phyloP scores from a whole-genome alignment of 2,888 invertebrate species.

The Drosophila austrosaltans region DNA sequence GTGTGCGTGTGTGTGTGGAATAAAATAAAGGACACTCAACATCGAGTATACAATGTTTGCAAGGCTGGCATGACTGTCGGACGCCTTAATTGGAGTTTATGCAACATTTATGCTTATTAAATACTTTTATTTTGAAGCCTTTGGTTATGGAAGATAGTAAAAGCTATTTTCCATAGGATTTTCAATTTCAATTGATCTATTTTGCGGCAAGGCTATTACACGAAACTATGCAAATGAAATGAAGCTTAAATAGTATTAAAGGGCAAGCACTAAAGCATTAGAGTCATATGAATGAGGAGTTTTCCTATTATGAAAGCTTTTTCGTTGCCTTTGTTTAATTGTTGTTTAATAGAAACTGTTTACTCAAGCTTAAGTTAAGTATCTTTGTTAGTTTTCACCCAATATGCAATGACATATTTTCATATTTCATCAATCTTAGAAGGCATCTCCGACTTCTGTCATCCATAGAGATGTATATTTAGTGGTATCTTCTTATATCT shows the following conservation, averaged over 20 bases:
- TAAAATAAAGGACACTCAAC: slow-evolving; percentile 26
- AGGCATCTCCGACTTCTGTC: no score
- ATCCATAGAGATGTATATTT: no score
- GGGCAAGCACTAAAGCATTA: no score
- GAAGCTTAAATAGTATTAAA: neutral
- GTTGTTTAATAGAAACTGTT: no score
- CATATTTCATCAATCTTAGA: no score
- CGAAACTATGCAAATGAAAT: neutral
- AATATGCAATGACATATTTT: no score
- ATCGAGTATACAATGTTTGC: slow-evolving; percentile 51
- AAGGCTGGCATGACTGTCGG: slow-evolving; percentile 22
- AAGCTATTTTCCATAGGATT: neutral
- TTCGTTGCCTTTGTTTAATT: no score
- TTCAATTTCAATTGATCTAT: slow-evolving; percentile 7
- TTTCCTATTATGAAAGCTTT: no score
- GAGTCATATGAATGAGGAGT: no score
- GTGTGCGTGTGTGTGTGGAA: neutral
- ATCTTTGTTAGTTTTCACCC: no score
- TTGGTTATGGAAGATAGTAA: neutral
- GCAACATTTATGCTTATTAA: slow-evolving; percentile 70
- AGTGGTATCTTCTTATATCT: no score
- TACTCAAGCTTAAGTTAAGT: no score
- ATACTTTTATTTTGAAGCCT: slow-evolving; percentile 35
- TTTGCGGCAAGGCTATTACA: neutral
- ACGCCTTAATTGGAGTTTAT: slow-evolving; percentile 60